These are phyloP conservation scores for Sceloporus undulatus DNA, from an alignment of 2,113 vertebrate species.

Conservation along the genomic window DNA sequence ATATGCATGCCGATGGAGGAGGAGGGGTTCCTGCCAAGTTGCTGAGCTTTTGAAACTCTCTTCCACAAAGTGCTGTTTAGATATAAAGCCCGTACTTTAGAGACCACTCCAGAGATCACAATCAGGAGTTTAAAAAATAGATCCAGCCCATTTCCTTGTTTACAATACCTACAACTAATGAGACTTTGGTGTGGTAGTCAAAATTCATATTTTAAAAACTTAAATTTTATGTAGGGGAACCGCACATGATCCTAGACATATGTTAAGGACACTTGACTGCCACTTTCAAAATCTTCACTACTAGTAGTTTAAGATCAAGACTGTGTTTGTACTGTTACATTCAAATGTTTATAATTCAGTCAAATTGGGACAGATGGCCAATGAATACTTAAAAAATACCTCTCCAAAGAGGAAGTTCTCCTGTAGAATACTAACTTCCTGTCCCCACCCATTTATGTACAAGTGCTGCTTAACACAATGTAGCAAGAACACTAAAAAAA, in stretches of 20 bases:
- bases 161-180: background rate
- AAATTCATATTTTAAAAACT: background rate
- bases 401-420: slow-evolving; percentile 23
- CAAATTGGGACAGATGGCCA: slow-evolving; percentile 29
- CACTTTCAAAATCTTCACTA: background rate
- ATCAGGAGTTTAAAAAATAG: background rate
- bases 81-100: too few species aligned
- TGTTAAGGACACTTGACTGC: background rate
- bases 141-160: background rate
- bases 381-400: background rate
- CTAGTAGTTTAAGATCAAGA: slow-evolving; percentile 12
- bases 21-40: too few species aligned
- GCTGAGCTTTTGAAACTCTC: too few species aligned
- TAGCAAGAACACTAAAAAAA: slow-evolving; percentile 6
- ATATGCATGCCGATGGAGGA: too few species aligned
- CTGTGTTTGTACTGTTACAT: slow-evolving; percentile 1
- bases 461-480: background rate
- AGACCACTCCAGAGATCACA: too few species aligned
- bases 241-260: background rate
- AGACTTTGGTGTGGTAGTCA: background rate
- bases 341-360: background rate
- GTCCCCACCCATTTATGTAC: slow-evolving; percentile 9
- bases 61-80: too few species aligned
- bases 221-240: background rate
- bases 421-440: slow-evolving; percentile 37